Evolutionary conservation across 2,797 vertebrate genomes (phyloP).

Genomic region (Atherinosoma microstoma): DNA sequence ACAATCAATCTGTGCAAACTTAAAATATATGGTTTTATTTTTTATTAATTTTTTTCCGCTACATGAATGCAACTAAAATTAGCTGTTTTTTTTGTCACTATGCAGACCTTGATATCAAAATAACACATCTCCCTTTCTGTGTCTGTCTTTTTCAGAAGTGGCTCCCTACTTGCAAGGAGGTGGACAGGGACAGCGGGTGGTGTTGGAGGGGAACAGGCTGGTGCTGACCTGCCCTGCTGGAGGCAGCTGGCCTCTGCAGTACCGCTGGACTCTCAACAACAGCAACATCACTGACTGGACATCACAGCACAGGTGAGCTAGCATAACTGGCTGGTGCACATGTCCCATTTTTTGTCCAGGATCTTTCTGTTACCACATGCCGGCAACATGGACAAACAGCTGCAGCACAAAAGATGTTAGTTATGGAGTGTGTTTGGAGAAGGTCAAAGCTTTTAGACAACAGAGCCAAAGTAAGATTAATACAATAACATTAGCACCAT

Average conservation of each 20-base stretch:
- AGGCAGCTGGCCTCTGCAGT: conserved; percentile 98
- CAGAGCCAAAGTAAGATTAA: conserved; percentile 66
- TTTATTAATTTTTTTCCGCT: neutral
- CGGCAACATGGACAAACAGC: conserved; percentile 15
- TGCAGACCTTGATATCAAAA: conserved; percentile 10
- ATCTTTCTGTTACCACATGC: conserved; percentile 13
- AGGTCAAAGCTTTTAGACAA: conserved; percentile 64
- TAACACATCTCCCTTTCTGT: conserved; percentile 17
- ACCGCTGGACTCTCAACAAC: conserved; percentile 94
- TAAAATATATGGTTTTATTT: neutral
- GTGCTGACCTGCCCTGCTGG: conserved; percentile 97
- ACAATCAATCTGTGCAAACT: neutral
- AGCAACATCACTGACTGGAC: conserved; percentile 86
- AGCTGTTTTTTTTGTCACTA: neutral
- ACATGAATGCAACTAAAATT: conserved; percentile 1
- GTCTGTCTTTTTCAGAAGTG: conserved; percentile 77
- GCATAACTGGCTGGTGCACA: conserved; percentile 3
- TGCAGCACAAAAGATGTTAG: conserved; percentile 19
- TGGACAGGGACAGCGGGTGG: conserved; percentile 88
- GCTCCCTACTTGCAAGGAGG: conserved; percentile 92
- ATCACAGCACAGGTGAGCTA: conserved; percentile 72
- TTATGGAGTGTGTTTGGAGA: conserved; percentile 50
- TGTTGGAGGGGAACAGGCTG: conserved; percentile 95
- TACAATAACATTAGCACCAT: conserved; percentile 65
- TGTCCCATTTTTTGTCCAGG: neutral